Base-by-base conservation (phyloP, 2,113 vertebrate genomes). In the Hassar affinis region DNA sequence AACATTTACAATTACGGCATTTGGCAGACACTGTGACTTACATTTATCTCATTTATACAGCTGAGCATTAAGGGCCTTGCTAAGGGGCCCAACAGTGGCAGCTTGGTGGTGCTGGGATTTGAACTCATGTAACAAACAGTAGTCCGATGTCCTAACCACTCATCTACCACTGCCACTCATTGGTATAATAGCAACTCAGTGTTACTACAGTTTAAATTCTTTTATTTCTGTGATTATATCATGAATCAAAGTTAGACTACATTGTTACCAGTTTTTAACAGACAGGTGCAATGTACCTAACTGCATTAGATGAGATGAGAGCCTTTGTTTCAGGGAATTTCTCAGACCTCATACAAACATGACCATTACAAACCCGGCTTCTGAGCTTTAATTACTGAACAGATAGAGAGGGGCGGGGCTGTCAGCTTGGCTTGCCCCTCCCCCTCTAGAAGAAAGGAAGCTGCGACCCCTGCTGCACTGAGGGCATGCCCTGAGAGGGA, bases 351-450 rank as follows among this genome's bases (percentile, higher is more conserved):
- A 74, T 78, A 33, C 82, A 84, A 83, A 87, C 61, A 57, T 69
- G 30, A 66, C 45, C 57, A 30, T 75, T 88, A 96, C 95, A 91
- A 95, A 95, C 95, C 95, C 88, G 94, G 95, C 85, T 88, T 95
- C 92, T 95, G 95, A 76, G 95, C 94, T 92, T 94, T 95, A 90
- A 94, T 93, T 88, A 96, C 93, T 85, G 94, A 94, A 91, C 94
- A 93, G 90, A 94, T 93, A 88, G 92, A 91, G 86, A 85, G 71
- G 79, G 92, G 91, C 6, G 92, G 86, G 52, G 92, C 89, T 17
- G 90, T 85, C 86, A 93, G 90, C 83, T 45, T 82, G 74, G 88
- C 87, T 82, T 74, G 88, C 85, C 94, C 92, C 66, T 94, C 93
- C 84, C 66, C 89, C 87, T 94, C 91, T 82, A 88, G 30, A 52